Percentiles rank a stretch among this genome's conserved stretches.
phyloP scores from a whole-genome alignment of 2,888 invertebrate genomes.

The Kryphioiulus occultus region DNA sequence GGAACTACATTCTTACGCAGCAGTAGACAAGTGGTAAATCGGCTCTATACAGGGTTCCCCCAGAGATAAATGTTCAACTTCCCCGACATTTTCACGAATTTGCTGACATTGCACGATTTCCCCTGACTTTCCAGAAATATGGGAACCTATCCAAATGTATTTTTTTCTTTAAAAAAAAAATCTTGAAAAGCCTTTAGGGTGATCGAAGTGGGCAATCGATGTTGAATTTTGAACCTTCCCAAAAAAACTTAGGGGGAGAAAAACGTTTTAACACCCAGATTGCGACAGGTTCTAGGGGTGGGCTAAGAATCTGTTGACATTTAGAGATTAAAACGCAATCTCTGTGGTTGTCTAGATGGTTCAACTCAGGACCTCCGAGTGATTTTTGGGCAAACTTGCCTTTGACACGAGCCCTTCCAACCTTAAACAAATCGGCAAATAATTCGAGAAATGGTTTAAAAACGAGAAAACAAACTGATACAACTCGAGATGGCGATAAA shows the following conservation, averaged over 20 bases:
- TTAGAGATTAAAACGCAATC: constrained; percentile 11
- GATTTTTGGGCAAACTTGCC: neutral
- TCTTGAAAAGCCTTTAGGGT: neutral
- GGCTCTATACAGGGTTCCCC: too few relatives aligned
- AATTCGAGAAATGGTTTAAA: neutral
- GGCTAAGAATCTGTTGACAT: neutral
- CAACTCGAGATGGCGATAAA: neutral
- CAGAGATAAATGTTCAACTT: too few relatives aligned
- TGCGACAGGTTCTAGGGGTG: neutral
- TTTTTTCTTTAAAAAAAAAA: neutral
- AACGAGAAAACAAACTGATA: neutral
- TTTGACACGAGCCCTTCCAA: constrained; percentile 35
- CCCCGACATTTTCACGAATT: too few relatives aligned
- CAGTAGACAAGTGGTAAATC: too few relatives aligned
- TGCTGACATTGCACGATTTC: too few relatives aligned
- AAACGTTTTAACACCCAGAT: constrained; percentile 13
- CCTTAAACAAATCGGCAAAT: constrained; percentile 25
- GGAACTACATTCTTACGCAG: too few relatives aligned
- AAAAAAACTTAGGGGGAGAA: neutral
- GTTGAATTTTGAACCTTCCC: constrained; percentile 6
- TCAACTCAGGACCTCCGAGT: neutral
- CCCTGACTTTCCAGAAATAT: too few relatives aligned
- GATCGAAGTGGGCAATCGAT: neutral
- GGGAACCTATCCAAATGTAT: neutral
- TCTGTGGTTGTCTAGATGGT: neutral